Base-by-base conservation (phyloP, 1,140 invertebrate genomes). In the Diploscapter pachys region DNA sequence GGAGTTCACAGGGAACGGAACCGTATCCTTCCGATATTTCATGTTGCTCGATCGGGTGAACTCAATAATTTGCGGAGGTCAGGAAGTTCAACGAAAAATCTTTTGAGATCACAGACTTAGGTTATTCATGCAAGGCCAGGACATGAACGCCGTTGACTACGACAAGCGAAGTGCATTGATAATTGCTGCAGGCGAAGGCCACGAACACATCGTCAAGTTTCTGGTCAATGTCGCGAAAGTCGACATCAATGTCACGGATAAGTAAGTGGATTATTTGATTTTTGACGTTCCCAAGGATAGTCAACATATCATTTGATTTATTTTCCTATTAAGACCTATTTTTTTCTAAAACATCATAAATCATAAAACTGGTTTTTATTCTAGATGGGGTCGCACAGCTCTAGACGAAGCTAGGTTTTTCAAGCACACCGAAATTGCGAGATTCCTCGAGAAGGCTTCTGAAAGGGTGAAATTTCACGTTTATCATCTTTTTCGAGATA, bases 21-120 rank as follows among this genome's bases (percentile, higher is more conserved):
- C 9, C 50, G 53, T 50, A 59, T 4, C 9, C 5, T 53, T 48
- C 94, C 93, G 87, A 88, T 98, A 5, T 88, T 98, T 5, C 98
- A 96, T 86, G 94, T 93, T 49, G 93, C 95, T 5, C 93, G 31
- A 92, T 92, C 84, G 94, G 95, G 5, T 93, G 98, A 89, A 89
- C 96, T 85, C 5, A 69, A 80, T 52, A 72, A 68, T 6, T 72
- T 79, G 49, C 72, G 79, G 54, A 65, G 66, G 66, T 68, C 9
- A 9, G 63, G 9, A 48, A 9, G 50, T 49, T 11, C n/a, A 11
- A 2, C n/a, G 50, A 11, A 9, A 65, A 9, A 48, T 75, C n/a
- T 11, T 55, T 55, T 71, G 31, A 31, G 31, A 51, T 78, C 9
- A 61, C 49, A 9, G 13, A 31, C 67, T 59, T 13, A 79, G 84